A percentile compares a stretch with the other conserved stretches of the same genome.
phyloP scores from a whole-genome alignment of 1,140 invertebrate species.

The Orius laevigatus region DNA sequence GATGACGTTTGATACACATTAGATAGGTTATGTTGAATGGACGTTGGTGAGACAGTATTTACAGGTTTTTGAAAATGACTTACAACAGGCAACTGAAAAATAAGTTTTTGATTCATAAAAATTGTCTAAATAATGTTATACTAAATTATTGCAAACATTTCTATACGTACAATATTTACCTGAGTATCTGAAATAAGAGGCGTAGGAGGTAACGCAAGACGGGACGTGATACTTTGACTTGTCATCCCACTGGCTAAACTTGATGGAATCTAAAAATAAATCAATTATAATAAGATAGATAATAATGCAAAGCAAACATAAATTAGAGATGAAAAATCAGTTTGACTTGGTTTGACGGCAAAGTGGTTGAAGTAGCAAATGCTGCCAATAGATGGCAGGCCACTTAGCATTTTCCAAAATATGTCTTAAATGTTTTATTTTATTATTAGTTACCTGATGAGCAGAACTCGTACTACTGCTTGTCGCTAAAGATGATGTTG shows the following conservation, averaged over 20 bases:
- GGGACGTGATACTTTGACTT: constrained; percentile 4
- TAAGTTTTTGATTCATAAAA: constrained; percentile 5
- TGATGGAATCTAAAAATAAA: not conserved
- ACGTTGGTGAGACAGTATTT: constrained; percentile 60
- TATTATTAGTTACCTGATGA: constrained; percentile 21
- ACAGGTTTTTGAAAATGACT: constrained; percentile 43
- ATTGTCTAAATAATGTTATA: not conserved
- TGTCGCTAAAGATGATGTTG: constrained; percentile 21
- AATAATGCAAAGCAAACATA: not conserved
- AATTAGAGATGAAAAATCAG: too few species aligned
- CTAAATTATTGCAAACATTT: not conserved
- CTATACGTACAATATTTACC: constrained; percentile 13
- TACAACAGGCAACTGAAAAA: constrained; percentile 6
- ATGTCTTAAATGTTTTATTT: too few species aligned
- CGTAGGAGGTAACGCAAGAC: constrained; percentile 20
- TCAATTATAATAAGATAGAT: not conserved
- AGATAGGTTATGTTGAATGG: constrained; percentile 43
- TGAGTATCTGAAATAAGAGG: constrained; percentile 20
- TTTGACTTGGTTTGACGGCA: not conserved
- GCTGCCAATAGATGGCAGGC: not conserved
- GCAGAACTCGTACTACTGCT: constrained; percentile 18
- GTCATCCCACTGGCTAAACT: constrained; percentile 1
- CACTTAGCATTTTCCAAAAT: too few species aligned
- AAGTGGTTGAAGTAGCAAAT: constrained; percentile 1
- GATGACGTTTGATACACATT: constrained; percentile 65